Conservation (phyloP, 1,140 invertebrate species). For the Cyphomyrmex costatus region DNA sequence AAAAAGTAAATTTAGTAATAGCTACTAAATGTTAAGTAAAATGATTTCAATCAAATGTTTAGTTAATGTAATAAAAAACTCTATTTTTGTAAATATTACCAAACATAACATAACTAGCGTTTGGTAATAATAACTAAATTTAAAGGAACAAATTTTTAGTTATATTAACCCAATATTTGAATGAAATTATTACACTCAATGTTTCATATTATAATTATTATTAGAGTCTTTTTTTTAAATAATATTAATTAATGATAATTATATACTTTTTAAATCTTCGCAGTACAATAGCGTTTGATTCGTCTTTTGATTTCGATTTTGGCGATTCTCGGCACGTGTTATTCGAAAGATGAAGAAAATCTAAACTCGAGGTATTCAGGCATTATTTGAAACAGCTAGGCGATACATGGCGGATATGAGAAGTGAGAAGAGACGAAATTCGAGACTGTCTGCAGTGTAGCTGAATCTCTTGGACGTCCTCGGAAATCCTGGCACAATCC, state of each 20-base stretch:
- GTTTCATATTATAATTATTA: too few relatives aligned
- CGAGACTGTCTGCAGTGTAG: conserved; percentile 31
- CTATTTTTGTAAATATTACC: too few relatives aligned
- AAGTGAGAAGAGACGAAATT: conserved; percentile 53
- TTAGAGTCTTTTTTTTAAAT: neutral
- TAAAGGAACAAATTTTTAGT: too few relatives aligned
- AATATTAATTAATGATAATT: conserved; percentile 10
- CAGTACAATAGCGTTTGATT: neutral
- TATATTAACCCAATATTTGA: too few relatives aligned
- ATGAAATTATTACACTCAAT: too few relatives aligned
- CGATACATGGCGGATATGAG: conserved; percentile 58
- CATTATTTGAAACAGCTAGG: conserved; percentile 47
- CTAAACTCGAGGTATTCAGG: conserved; percentile 36
- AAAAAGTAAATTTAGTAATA: too few relatives aligned
- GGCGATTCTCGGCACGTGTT: conserved; percentile 21
- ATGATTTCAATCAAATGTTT: too few relatives aligned
- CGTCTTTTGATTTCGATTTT: conserved; percentile 6
- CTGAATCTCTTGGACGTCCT: conserved; percentile 42
- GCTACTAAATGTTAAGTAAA: too few relatives aligned
- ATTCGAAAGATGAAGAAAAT: conserved; percentile 29
- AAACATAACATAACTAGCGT: too few relatives aligned
- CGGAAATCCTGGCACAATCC: conserved; percentile 64
- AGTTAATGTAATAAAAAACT: too few relatives aligned
- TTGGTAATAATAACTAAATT: too few relatives aligned
- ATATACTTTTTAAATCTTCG: neutral